A percentile compares a stretch with the other conserved stretches of the same genome.
Evolutionary conservation across 92 coral and sea anemone genomes (phyloP).

Genomic region (Muricea muricata): DNA sequence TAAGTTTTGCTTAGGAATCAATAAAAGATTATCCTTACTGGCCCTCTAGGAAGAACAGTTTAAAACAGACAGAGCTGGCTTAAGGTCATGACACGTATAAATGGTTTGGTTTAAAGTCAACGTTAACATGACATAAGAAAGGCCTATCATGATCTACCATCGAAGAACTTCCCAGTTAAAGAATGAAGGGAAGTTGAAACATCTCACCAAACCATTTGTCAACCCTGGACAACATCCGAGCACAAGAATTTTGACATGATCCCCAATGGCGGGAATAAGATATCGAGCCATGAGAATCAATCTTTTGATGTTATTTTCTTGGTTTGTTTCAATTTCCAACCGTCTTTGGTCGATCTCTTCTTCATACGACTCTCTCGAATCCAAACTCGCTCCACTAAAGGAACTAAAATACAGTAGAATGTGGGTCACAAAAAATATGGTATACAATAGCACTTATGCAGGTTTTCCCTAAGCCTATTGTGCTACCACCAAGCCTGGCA

Average conservation of each 20-base stretch:
- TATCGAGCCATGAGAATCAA: slow-evolving; percentile 84
- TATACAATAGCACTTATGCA: too few relatives aligned
- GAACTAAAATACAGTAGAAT: slow-evolving; percentile 11
- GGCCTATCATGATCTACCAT: background rate
- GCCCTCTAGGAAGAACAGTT: too few relatives aligned
- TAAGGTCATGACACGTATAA: too few relatives aligned
- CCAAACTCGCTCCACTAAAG: slow-evolving; percentile 1
- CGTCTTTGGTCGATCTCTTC: slow-evolving; percentile 33
- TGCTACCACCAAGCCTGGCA: too few relatives aligned
- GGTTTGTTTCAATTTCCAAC: slow-evolving; percentile 5
- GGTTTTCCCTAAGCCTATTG: too few relatives aligned
- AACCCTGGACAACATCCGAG: slow-evolving; percentile 92
- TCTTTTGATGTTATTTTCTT: slow-evolving; percentile 66
- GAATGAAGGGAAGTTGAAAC: background rate
- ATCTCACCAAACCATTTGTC: slow-evolving; percentile 96
- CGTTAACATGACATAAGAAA: too few relatives aligned
- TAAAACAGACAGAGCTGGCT: too few relatives aligned
- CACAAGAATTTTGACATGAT: slow-evolving; percentile 77
- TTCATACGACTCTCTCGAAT: slow-evolving; percentile 7
- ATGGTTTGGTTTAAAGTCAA: too few relatives aligned
- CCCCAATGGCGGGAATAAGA: slow-evolving; percentile 84
- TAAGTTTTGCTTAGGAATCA: too few relatives aligned
- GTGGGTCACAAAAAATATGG: too few relatives aligned
- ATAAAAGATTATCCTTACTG: too few relatives aligned
- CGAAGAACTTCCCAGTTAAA: background rate